Evolutionary conservation across 2,797 vertebrate genomes (phyloP), one percentile per base, ranked within the genome.

Genomic region (Smutsia gigantea): DNA sequence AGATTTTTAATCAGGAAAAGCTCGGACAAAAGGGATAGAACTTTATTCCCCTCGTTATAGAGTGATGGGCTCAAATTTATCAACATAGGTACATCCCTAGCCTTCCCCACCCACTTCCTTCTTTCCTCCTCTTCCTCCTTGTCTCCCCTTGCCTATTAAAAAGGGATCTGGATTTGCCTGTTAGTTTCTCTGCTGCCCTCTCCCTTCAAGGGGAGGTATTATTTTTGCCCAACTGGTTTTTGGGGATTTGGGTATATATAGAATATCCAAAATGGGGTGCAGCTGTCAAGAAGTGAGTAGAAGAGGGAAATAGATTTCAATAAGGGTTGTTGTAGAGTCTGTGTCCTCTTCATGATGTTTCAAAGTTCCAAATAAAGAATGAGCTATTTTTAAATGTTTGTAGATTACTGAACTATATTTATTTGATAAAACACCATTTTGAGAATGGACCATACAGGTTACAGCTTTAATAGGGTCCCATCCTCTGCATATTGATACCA

Each of bases 381-480:
- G n/a, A 66, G 91, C 63, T 87, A 53, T 72, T 93, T 90, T 90
- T 46, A 74, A 78, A n/a, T 86, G 64, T 74, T 61, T 39, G 49
- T 49, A 9, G 27, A 59, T 87, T 42, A 23, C 74, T 84, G 34
- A 53, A 57, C 89, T 93, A 39, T 18, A 5, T 84, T 85, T 84
- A n/a, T 74, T 42, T 90, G 87, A 88, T 77, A 79, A 78, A 34
- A 13, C 46, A 13, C 17, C 64, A 4, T 68, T 93, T 49, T 64
- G 72, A 83, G 83, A 90, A 46, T 57, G 84, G 64, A 59, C 61
- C 34, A 46, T 39, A 1, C 31, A 63, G 37, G 69, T 51, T n/a
- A 21, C 18, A 34, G 84, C 29, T 49, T 81, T 75, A 25, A 31
- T 1, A 27, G 79, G n/a, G 13, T 18, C 42, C 81, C 53, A 19